Percentiles rank a stretch among this genome's conserved stretches.
Conservation (phyloP, 2,888 invertebrate genomes). For the Cerastis leucographa region DNA sequence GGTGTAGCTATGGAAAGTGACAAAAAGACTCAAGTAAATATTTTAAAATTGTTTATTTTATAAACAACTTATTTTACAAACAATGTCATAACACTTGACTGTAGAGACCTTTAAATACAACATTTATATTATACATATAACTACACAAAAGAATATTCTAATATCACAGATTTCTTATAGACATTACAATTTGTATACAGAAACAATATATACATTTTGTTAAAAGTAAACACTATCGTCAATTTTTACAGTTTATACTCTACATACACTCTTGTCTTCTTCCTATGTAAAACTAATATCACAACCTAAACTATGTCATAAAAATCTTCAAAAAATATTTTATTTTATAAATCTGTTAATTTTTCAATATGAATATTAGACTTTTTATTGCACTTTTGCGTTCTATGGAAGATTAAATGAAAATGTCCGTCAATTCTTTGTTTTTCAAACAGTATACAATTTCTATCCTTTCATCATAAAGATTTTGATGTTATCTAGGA, state of each 20-base stretch:
- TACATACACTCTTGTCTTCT: slow-evolving; percentile 33
- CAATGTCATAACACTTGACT: slow-evolving; percentile 85
- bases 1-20: slow-evolving; percentile 19
- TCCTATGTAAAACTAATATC: slow-evolving; percentile 72
- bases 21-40: slow-evolving; percentile 59
- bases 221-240: slow-evolving; percentile 54
- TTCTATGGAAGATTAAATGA: slow-evolving; percentile 60
- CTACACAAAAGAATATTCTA: slow-evolving; percentile 77
- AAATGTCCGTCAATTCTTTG: slow-evolving; percentile 8
- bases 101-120: slow-evolving; percentile 78
- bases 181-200: slow-evolving; percentile 65
- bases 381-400: slow-evolving; percentile 60
- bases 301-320: slow-evolving; percentile 69
- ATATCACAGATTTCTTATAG: slow-evolving; percentile 85
- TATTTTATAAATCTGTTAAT: slow-evolving; percentile 33
- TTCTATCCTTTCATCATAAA: slow-evolving; percentile 4
- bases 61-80: slow-evolving; percentile 86
- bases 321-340: slow-evolving; percentile 45
- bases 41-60: slow-evolving; percentile 85
- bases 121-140: slow-evolving; percentile 76
- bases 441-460: slow-evolving; percentile 14
- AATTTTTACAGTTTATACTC: slow-evolving; percentile 56
- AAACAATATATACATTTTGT: slow-evolving; percentile 62
- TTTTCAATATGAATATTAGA: slow-evolving; percentile 39
- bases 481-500: slow-evolving; percentile 90